Base-by-base conservation (phyloP, 2,113 vertebrate species). In the Grammomys surdaster region DNA sequence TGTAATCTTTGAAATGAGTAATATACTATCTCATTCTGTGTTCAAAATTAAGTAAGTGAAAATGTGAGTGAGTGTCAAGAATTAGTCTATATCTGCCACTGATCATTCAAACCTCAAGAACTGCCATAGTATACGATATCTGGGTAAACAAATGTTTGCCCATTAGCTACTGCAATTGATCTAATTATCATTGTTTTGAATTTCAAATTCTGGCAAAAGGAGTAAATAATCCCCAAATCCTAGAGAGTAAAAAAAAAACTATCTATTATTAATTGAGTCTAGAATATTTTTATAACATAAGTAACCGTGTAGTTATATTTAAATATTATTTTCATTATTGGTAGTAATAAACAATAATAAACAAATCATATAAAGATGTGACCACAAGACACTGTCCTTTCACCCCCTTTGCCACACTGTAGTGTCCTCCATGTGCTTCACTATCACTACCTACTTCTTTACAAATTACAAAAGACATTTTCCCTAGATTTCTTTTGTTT, bases 301-400 rank as follows among this genome's bases (percentile, higher is more conserved):
- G 24, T 89, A 72, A 75, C 1, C 14, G 5, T 58, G 20, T 48
- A 63, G 19, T 8, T 89, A 40, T 89, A 12, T 70, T 95, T 63
- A 93, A 94, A 2, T 69, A 58, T 76, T 28, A 84, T 73, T 75
- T 73, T 67, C 56, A 31, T 91, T 77, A 58, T 87, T 91, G 65
- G 86, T 46, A 17, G 82, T 33, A 31, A 69, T 33, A 69, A 14
- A 69, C 12, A 97, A 33, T 8, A 10, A 88, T 72, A 70, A 67
- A 4, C 36, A 26, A 85, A 73, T 40, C 46, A 63, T 60, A 28
- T 58, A 26, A 40, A 13, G 3, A 63, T 89, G 85, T 75, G 12
- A 51, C 60, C 24, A 46, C 22, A 16, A 92, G 0, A 13, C 36
- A 26, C 56, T 19, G 20, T 51, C 75, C 40, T 63, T 17, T 56